A percentile compares a stretch with the other conserved stretches of the same genome.
Conservation (phyloP, 2,888 invertebrate species). For the Lasius platythorax region DNA sequence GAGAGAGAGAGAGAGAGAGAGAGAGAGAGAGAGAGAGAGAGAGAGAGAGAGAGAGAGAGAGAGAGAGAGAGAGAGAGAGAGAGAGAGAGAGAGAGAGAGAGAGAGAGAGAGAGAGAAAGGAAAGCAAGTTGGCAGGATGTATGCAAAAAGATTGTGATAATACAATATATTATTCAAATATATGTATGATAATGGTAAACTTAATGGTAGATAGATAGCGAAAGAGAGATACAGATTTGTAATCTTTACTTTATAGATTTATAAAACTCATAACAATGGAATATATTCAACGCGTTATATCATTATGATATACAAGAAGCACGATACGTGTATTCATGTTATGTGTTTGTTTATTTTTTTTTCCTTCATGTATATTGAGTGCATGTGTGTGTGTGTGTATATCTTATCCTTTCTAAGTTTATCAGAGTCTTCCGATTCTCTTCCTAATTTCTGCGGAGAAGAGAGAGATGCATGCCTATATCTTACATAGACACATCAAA, state of each 20-base stretch:
- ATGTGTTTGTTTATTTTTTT: constrained; percentile 28
- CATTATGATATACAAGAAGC: constrained; percentile 59
- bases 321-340: constrained; percentile 38
- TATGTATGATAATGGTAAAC: constrained; percentile 76
- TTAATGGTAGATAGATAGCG: constrained; percentile 75
- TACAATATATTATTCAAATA: constrained; percentile 82
- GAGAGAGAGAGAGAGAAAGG: constrained; percentile 62
- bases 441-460: constrained; percentile 33
- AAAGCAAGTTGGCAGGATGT: constrained; percentile 67
- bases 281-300: constrained; percentile 64
- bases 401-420: constrained; percentile 49
- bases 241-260: constrained; percentile 65
- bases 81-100: too few species aligned
- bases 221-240: constrained; percentile 75
- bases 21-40: constrained; percentile 60
- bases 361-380: constrained; percentile 7
- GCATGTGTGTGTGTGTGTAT: constrained; percentile 31
- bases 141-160: constrained; percentile 81
- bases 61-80: not conserved
- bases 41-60: constrained; percentile 60
- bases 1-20: too few species aligned
- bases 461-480: constrained; percentile 38
- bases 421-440: constrained; percentile 24
- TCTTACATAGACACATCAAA: constrained; percentile 48
- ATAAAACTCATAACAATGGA: constrained; percentile 75